Base-by-base conservation (phyloP, 2,888 invertebrate genomes). In the Ptilodon capucinus region DNA sequence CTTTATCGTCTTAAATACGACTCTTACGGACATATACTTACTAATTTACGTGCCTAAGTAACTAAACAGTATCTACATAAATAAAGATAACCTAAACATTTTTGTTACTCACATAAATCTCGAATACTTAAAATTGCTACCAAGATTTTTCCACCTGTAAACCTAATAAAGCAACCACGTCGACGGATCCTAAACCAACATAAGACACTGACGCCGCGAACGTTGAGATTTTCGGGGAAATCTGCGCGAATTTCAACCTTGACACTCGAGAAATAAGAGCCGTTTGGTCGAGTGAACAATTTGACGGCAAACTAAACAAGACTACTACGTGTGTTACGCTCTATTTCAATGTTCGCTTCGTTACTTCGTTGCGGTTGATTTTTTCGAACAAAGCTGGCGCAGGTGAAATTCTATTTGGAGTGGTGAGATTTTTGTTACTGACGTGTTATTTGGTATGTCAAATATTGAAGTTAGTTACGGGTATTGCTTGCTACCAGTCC, bases 281-380 rank as follows among this genome's bases (percentile, higher is more conserved):
- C 6, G 7, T 48, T 34, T 34, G 40, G 36, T 46, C 45, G 49
- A 44, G 47, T 46, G 46, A 43, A 49, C 42, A 51, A 53, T 59
- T 63, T 51, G 53, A 48, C 35, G 56, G 46, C 58, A 61, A 72
- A 60, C 58, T 71, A 68, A 71, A 69, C 60, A 70, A 68, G 69
- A 54, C 59, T 69, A 69, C 66, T 71, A 64, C 66, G 69, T 77
- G 69, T 65, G 62, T 56, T 55, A 54, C 66, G 70, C 68, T 73
- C 68, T 68, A 71, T 75, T 73, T 68, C 71, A 64, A 69, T 75
- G 75, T 70, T 62, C 71, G 72, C 76, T 79, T 80, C 76, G 79
- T 80, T 81, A 80, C 65, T 64, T 66, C 57, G 45, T 58, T 59
- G 52, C 55, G 53, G 59, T 63, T 54, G 40, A 58, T 71, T 75